Evolutionary conservation across 2,888 invertebrate genomes (phyloP).

Genomic region (Himalopsyche tibetana): DNA sequence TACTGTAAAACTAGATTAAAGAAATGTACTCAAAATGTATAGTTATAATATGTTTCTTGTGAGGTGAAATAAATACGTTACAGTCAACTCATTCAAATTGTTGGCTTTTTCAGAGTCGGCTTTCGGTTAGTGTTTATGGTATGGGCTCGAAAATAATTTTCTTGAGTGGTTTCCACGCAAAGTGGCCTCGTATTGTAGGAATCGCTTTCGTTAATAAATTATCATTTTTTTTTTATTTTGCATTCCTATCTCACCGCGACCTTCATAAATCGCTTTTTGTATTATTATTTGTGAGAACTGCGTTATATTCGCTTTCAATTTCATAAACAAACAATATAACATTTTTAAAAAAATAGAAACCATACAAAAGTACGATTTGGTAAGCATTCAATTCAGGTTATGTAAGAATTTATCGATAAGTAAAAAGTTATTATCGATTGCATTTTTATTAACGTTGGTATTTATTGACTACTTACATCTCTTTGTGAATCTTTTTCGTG

Average conservation of each 20-base stretch:
- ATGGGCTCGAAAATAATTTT: neutral
- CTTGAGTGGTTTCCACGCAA: neutral
- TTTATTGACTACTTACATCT: neutral
- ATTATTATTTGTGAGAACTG: neutral
- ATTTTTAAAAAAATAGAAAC: neutral
- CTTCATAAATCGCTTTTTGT: neutral
- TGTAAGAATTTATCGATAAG: too few relatives aligned
- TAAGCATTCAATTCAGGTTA: too few relatives aligned
- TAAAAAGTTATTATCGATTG: too few relatives aligned
- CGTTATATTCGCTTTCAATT: slow-evolving; percentile 25
- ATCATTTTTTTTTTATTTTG: neutral
- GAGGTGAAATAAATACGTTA: too few relatives aligned
- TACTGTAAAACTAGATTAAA: too few relatives aligned
- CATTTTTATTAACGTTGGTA: too few relatives aligned
- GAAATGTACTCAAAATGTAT: too few relatives aligned
- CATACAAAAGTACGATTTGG: too few relatives aligned
- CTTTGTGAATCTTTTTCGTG: slow-evolving; percentile 18
- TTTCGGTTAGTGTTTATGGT: too few relatives aligned
- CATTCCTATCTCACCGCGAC: slow-evolving; percentile 16
- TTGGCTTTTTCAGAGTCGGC: too few relatives aligned
- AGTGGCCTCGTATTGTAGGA: slow-evolving; percentile 15
- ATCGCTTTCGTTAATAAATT: slow-evolving; percentile 28
- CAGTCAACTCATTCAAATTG: too few relatives aligned
- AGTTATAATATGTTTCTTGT: too few relatives aligned
- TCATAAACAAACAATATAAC: neutral